Conservation (phyloP, 2,888 invertebrate species). For the Rhopalosiphum nymphaeae region DNA sequence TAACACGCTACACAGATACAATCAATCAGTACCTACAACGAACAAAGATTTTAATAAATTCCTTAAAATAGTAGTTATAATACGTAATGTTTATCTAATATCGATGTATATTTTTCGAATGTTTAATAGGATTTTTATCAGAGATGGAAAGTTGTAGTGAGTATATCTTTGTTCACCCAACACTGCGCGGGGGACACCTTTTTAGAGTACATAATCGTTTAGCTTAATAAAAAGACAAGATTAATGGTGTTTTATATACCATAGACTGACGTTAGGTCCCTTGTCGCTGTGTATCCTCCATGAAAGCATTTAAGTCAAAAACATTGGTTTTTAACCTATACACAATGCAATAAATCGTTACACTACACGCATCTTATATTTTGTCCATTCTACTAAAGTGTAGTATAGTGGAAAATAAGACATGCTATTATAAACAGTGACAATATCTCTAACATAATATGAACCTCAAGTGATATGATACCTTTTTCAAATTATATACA, state of each 20-base stretch:
- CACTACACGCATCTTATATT: not conserved
- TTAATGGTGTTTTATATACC: constrained; percentile 45
- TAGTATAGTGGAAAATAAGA: not conserved
- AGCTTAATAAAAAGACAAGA: constrained; percentile 51
- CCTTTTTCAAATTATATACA: not conserved
- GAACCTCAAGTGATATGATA: not conserved
- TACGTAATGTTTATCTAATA: not conserved
- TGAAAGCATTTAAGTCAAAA: constrained; percentile 15
- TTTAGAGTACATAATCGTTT: not conserved
- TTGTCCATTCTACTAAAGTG: not conserved
- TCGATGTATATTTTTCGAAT: not conserved
- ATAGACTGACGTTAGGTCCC: not conserved
- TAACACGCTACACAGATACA: not conserved
- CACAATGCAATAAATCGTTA: constrained; percentile 17
- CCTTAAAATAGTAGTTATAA: not conserved
- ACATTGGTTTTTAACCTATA: constrained; percentile 34
- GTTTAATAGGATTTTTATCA: not conserved
- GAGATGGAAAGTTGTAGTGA: not conserved
- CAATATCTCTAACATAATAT: not conserved
- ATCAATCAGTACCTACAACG: not conserved
- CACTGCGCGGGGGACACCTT: not conserved
- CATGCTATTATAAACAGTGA: not conserved
- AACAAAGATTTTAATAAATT: not conserved
- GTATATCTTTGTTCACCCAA: not conserved
- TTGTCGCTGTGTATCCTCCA: not conserved